These are phyloP conservation scores for Anthopleura sola DNA, from an alignment of 64 coral and sea anemone species.

Conservation along the genomic window DNA sequence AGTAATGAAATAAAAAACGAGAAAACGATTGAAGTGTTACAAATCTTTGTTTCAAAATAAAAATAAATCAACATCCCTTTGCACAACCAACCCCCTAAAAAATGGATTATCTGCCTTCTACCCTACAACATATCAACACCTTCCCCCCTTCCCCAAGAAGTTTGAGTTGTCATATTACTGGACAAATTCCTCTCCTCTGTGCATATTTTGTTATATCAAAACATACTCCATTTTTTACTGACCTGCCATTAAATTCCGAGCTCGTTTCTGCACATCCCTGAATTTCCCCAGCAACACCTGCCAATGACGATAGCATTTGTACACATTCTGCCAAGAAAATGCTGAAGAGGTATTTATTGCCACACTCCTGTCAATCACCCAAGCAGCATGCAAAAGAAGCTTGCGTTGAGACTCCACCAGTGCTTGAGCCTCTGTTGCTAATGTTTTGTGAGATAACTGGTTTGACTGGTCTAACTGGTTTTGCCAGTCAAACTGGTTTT, in stretches of 20 bases:
- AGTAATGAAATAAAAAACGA: background rate
- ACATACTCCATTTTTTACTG: background rate
- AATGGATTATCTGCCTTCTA: too few relatives aligned
- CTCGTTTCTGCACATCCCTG: constrained; percentile 14
- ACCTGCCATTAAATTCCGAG: constrained; percentile 10
- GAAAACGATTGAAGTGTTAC: too few relatives aligned
- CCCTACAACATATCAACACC: too few relatives aligned
- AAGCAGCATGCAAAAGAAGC: background rate
- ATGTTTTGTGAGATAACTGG: background rate
- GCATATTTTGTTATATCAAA: background rate
- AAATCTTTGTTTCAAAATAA: too few relatives aligned
- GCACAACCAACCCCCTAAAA: background rate
- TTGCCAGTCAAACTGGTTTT: constrained; percentile 12
- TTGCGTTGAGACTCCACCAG: background rate
- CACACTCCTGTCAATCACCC: background rate
- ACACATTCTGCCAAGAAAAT: constrained; percentile 27
- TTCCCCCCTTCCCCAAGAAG: background rate
- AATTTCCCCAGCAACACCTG: constrained; percentile 13
- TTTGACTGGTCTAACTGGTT: background rate
- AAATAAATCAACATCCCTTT: background rate
- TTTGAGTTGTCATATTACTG: too few relatives aligned
- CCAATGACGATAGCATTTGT: constrained; percentile 24
- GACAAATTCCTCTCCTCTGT: background rate
- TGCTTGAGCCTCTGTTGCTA: background rate
- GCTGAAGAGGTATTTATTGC: background rate